phyloP scores from a whole-genome alignment of 2,888 invertebrate genomes.

The Mythimna pallens region DNA sequence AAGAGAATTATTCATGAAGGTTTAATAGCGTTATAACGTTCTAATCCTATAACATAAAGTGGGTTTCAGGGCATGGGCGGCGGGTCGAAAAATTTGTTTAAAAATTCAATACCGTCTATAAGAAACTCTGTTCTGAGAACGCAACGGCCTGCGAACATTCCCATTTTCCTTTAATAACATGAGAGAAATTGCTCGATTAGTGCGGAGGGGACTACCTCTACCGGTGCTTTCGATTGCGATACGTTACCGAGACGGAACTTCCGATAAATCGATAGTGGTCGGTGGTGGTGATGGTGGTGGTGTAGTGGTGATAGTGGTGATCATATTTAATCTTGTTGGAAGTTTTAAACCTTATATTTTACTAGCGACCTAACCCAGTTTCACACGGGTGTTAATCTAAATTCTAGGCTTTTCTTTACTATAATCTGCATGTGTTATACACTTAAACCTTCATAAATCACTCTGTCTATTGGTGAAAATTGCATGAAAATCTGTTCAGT shows the following conservation, averaged over 20 bases:
- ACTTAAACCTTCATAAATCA: too few relatives aligned
- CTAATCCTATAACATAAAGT: constrained; percentile 86
- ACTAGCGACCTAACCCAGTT: too few relatives aligned
- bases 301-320: too few relatives aligned
- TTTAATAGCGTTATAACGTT: constrained; percentile 84
- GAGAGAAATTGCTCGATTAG: constrained; percentile 89
- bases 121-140: constrained; percentile 86
- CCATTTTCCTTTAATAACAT: constrained; percentile 89
- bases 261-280: constrained; percentile 63
- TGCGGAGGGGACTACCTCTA: constrained; percentile 80
- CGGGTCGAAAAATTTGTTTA: constrained; percentile 88
- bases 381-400: too few relatives aligned
- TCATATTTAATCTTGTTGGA: constrained; percentile 10
- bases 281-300: not conserved
- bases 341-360: not conserved
- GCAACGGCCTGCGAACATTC: constrained; percentile 88
- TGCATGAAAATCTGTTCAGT: too few relatives aligned
- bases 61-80: constrained; percentile 74
- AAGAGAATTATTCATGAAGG: constrained; percentile 78
- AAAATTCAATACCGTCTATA: constrained; percentile 89
- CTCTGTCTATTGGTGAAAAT: too few relatives aligned
- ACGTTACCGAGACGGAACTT: constrained; percentile 72
- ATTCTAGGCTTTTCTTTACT: too few relatives aligned
- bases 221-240: constrained; percentile 78
- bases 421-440: too few relatives aligned